These are phyloP conservation scores for Drosophila serrata DNA, from an alignment of 1,140 invertebrate genomes.

Conservation along the genomic window DNA sequence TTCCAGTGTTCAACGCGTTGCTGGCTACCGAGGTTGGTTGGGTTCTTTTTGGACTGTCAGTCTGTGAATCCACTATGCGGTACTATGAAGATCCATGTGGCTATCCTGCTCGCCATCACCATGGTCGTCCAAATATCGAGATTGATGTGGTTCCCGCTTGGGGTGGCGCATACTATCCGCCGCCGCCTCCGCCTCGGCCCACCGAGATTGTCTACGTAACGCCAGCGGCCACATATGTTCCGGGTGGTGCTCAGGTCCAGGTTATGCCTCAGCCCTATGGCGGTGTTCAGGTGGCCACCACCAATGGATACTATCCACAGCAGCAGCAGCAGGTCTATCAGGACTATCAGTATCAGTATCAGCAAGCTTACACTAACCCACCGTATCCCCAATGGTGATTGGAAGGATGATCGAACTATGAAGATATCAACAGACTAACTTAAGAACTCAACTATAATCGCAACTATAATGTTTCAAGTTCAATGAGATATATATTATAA, in stretches of 20 bases:
- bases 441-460: conserved; percentile 3
- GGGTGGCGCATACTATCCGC: conserved; percentile 69
- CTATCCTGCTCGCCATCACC: conserved; percentile 71
- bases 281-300: conserved; percentile 39
- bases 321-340: conserved; percentile 60
- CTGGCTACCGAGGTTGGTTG: conserved; percentile 41
- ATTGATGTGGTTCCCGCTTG: conserved; percentile 79
- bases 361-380: conserved; percentile 45
- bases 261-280: conserved; percentile 64
- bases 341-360: conserved; percentile 58
- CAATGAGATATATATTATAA: conserved; percentile 12
- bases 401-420: neutral
- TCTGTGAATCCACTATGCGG: conserved; percentile 54
- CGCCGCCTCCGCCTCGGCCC: conserved; percentile 65
- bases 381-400: conserved; percentile 62
- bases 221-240: conserved; percentile 53
- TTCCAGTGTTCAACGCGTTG: conserved; percentile 54
- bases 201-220: conserved; percentile 68
- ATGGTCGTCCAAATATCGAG: conserved; percentile 81
- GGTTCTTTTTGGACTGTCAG: conserved; percentile 13
- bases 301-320: conserved; percentile 60
- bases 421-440: neutral
- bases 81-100: conserved; percentile 78
- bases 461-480: conserved; percentile 2
- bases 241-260: conserved; percentile 29